Evolutionary conservation across 1,140 invertebrate genomes (phyloP).

Genomic region (Bicyclus anynana): DNA sequence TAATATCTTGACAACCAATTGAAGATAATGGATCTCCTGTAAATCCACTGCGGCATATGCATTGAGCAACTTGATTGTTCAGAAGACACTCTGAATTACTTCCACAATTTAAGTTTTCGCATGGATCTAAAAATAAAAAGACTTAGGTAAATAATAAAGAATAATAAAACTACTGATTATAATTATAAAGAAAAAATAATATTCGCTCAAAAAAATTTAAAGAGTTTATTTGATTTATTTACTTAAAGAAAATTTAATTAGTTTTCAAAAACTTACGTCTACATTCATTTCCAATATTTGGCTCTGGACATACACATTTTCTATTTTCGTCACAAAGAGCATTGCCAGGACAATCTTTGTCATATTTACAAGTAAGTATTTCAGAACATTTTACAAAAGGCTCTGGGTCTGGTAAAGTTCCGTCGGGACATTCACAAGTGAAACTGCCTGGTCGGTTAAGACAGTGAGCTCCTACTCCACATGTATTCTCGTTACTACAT

Average conservation of each 20-base stretch:
- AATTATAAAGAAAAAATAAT: too few species aligned
- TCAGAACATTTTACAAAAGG: conserved; percentile 86
- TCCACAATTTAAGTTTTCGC: conserved; percentile 90
- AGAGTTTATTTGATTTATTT: too few species aligned
- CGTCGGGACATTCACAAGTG: conserved; percentile 88
- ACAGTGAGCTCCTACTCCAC: conserved; percentile 89
- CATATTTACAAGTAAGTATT: conserved; percentile 85
- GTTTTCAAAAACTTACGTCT: conserved; percentile 83
- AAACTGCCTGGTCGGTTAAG: conserved; percentile 87
- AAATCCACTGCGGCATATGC: conserved; percentile 88
- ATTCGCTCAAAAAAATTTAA: too few species aligned
- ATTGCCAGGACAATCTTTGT: conserved; percentile 92
- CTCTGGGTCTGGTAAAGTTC: conserved; percentile 89
- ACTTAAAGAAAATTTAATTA: too few species aligned
- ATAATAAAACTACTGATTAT: too few species aligned
- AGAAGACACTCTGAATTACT: conserved; percentile 94
- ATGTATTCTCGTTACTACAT: conserved; percentile 80
- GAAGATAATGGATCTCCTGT: conserved; percentile 82
- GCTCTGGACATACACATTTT: conserved; percentile 91
- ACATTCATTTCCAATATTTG: conserved; percentile 93
- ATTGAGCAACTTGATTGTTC: conserved; percentile 88
- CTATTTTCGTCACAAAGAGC: conserved; percentile 88
- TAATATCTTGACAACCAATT: conserved; percentile 90
- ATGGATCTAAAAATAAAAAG: conserved; percentile 85
- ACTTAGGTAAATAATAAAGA: too few species aligned